Conservation (phyloP, 2,797 vertebrate genomes). For the Platalea minor region DNA sequence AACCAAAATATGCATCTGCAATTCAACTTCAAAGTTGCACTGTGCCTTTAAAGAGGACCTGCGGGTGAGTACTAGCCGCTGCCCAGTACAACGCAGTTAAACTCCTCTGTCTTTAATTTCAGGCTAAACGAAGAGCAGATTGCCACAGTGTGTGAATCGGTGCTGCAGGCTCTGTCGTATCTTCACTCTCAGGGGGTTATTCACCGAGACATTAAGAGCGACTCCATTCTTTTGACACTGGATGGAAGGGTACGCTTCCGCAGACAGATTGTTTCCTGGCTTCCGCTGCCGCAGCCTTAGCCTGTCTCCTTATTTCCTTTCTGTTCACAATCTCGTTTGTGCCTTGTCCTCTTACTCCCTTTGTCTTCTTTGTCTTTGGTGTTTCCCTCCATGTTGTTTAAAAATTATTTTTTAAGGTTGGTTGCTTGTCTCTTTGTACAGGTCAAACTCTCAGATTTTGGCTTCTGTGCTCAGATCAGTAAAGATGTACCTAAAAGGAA, state of each 20-base stretch:
- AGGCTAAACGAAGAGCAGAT: slow-evolving; percentile 98
- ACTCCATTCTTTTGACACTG: slow-evolving; percentile 94
- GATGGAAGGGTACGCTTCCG: slow-evolving; percentile 87
- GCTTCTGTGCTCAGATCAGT: slow-evolving; percentile 98
- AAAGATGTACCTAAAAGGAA: slow-evolving; percentile 98
- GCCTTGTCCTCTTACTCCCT: not conserved
- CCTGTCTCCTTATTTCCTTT: not conserved
- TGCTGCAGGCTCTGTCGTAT: slow-evolving; percentile 94
- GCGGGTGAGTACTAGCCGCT: fast-evolving
- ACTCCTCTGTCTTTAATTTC: not conserved
- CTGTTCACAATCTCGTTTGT: not conserved
- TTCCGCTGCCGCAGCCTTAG: not conserved
- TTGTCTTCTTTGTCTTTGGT: not conserved
- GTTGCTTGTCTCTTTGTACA: slow-evolving; percentile 50
- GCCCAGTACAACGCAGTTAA: not conserved
- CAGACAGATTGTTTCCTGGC: not conserved
- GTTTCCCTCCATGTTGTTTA: not conserved
- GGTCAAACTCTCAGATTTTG: slow-evolving; percentile 99
- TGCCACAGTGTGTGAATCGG: slow-evolving; percentile 95
- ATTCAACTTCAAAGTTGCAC: not conserved
- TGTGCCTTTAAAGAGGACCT: not conserved
- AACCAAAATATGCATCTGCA: not conserved
- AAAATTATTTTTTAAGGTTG: not conserved
- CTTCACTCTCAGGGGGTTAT: slow-evolving; percentile 98
- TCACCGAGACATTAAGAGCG: slow-evolving; percentile 98